Base-by-base conservation (phyloP, 2,888 invertebrate species). In the Agonum fuliginosum region DNA sequence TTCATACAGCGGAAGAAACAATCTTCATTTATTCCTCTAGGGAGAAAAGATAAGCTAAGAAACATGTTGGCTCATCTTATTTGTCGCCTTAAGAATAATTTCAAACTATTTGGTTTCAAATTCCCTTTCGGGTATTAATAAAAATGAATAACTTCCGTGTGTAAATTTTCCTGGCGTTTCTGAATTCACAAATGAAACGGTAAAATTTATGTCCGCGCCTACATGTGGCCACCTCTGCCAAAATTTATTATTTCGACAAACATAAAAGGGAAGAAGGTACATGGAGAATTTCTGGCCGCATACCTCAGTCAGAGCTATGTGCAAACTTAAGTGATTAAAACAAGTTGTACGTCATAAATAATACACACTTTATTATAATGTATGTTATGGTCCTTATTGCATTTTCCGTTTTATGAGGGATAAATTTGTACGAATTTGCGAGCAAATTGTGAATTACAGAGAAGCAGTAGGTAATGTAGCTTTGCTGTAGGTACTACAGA, bases 311-410 rank as follows among this genome's bases (percentile, higher is more conserved):
- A 62, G 8, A 27, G 30, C 58, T 30, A 62, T 62, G 58, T 62
- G 58, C 58, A 62, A 62, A 62, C 58, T 62, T 62, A 62, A 62
- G 58, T 62, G 58, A 62, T 62, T 62, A 62, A 30, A 62, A 62
- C 30, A 62, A 62, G 58, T 62, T 34, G 30, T 58, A 14, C 2
- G 30, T 62, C 27, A 62, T 62, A 62, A 62, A 62, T 30, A 62
- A 30, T 62, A n/a, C 22, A 62, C 27, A 62, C 14, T 62, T 62
- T 62, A 30, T 62, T 62, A 62, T 62, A 62, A 62, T 30, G 17
- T 30, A 62, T 62, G 24, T 12, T 24, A 19, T 2, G 24, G 5
- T 24, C 54, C 22, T 54, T 54, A 54, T 27, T 54, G 24, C 54
- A 54, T 24, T 54, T 54, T 51, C 20, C n/a, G 3, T 41, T 12